Base-by-base conservation (phyloP, 2,797 vertebrate genomes). In the Salmo trutta region DNA sequence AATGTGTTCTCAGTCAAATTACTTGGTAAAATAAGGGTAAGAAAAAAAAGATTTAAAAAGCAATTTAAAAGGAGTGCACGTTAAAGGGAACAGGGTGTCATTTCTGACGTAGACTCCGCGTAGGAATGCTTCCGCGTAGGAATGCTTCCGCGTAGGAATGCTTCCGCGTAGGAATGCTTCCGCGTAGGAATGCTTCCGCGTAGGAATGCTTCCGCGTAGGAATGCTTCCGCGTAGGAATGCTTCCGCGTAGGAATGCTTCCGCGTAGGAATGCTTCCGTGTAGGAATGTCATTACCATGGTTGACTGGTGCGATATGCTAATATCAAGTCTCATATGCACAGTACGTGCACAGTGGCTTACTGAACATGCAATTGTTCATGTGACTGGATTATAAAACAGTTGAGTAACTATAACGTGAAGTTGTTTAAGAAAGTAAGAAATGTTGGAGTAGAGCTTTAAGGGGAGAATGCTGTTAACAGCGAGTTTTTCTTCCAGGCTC, bases 401-500 rank as follows among this genome's bases (percentile, higher is more conserved):
- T 14, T 81, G 59, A 82, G 56, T n/a, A 78, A 80, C 10, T 80
- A 74, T 76, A 53, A 71, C 6, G 16, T 1, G 1, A 29, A 47
- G 41, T 3, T 47, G 41, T 47, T 47, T 2, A 83, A 79, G 54
- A 62, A 62, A 72, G 53, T 59, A 31, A 19, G 36, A 33, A 19
- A 62, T 31, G 77, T 79, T 47, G 33, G 69, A 81, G 51, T 71
- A 84, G 29, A 24, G 75, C 74, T 73, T 52, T 80, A 73, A 47
- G 41, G 84, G 84, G 77, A 86, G 79, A 81, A 8, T 52, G 83
- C 79, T 87, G 83, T 62, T 77, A 69, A 79, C 76, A 85, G 81
- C 67, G 75, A 85, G 75, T 86, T 70, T 80, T 81, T 79, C 79
- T 79, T 85, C 82, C 83, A 33, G 10, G 27, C 71, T 77, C 8